Evolutionary conservation across 2,797 vertebrate species (phyloP).

Genomic region (Anabacerthia variegaticeps): DNA sequence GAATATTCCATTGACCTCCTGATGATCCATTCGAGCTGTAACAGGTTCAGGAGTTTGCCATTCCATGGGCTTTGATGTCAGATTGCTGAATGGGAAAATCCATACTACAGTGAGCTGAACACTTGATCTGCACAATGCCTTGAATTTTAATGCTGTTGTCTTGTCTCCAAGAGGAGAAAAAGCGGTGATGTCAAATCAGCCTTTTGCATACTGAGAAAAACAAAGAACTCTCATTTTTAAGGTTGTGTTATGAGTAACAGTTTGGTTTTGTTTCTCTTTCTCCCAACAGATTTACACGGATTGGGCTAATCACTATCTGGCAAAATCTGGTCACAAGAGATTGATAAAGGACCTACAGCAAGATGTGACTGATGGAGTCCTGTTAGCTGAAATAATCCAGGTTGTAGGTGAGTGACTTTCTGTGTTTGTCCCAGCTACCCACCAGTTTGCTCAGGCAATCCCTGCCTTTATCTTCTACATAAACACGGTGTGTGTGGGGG

Average conservation of each 20-base stretch:
- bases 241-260: background rate
- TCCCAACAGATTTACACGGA: constrained; percentile 93
- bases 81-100: constrained; percentile 80
- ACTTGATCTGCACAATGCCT: constrained; percentile 79
- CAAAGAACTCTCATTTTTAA: background rate
- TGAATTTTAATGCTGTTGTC: constrained; percentile 84
- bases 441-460: background rate
- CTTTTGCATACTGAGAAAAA: background rate
- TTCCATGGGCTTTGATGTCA: constrained; percentile 80
- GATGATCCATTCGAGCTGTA: constrained; percentile 67
- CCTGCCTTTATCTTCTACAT: background rate
- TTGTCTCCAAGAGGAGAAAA: constrained; percentile 36
- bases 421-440: background rate
- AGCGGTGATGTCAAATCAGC: background rate
- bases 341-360: constrained; percentile 97
- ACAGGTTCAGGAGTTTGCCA: constrained; percentile 78
- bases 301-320: constrained; percentile 98
- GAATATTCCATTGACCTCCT: constrained; percentile 74
- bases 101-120: constrained; percentile 74
- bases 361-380: constrained; percentile 94
- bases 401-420: constrained; percentile 89
- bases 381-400: constrained; percentile 97
- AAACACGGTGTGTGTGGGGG: accelerated
- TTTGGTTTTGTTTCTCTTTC: constrained; percentile 18
- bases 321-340: constrained; percentile 94